These are phyloP conservation scores for Passer domesticus DNA, from an alignment of 2,113 vertebrate species.

Conservation along the genomic window DNA sequence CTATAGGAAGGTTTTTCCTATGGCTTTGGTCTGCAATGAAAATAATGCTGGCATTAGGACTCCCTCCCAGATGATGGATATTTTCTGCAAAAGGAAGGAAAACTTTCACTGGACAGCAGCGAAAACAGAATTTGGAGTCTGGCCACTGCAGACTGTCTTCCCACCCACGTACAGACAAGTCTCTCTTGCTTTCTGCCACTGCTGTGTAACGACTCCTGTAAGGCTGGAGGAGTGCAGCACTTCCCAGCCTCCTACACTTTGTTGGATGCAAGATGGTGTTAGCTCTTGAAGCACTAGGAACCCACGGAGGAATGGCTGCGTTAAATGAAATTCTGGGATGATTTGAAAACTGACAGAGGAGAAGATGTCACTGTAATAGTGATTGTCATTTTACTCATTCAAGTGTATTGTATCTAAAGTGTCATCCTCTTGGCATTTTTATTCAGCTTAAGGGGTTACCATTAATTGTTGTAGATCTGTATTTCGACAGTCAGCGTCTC, in stretches of 20 bases:
- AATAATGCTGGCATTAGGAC: not conserved
- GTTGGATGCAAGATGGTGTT: not conserved
- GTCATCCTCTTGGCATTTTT: not conserved
- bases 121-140: not conserved
- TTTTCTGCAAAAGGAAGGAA: not conserved
- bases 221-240: not conserved
- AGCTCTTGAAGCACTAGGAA: not conserved
- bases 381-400: not conserved
- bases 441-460: not conserved
- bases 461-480: not conserved
- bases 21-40: not conserved
- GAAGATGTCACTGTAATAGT: not conserved
- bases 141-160: not conserved
- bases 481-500: not conserved
- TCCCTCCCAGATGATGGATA: not conserved
- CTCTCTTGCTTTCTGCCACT: not conserved
- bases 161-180: not conserved
- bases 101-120: not conserved
- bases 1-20: not conserved
- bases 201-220: not conserved
- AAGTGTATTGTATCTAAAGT: not conserved
- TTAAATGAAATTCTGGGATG: not conserved
- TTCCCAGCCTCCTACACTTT: not conserved
- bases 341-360: not conserved
- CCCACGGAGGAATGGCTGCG: not conserved